These are phyloP conservation scores for Diogma glabrata DNA, from an alignment of 2,888 invertebrate genomes.

Conservation along the genomic window DNA sequence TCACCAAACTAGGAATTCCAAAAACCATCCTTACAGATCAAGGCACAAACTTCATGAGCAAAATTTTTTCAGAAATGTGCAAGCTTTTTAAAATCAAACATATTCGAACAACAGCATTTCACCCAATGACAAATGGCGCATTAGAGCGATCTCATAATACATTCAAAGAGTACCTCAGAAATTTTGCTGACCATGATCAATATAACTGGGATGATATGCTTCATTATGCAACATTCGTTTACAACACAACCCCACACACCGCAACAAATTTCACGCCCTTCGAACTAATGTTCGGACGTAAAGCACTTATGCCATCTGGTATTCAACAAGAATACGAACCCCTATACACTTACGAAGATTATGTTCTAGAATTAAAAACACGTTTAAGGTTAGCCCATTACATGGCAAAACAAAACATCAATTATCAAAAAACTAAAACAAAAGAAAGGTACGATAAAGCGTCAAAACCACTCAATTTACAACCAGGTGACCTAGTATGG, in stretches of 20 bases:
- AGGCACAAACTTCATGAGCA: background rate
- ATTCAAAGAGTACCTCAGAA: background rate
- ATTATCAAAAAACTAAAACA: no score
- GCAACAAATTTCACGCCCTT: background rate
- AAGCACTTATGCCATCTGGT: no score
- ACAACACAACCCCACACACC: background rate
- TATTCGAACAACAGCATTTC: background rate
- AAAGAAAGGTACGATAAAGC: no score
- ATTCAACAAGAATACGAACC: no score
- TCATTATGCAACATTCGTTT: background rate
- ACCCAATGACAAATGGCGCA: background rate
- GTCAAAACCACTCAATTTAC: no score
- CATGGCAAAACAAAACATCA: no score
- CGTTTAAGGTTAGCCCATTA: no score
- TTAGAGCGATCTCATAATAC: background rate
- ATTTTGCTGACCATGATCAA: background rate
- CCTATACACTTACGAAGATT: no score
- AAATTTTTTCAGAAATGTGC: background rate
- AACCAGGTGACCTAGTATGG: no score
- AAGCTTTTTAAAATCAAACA: background rate
- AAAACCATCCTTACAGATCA: background rate
- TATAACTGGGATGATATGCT: background rate
- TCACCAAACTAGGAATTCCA: no score
- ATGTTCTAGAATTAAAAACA: no score
- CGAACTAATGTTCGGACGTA: background rate